phyloP scores from a whole-genome alignment of 2,797 vertebrate genomes.

The Rallus crepitans region DNA sequence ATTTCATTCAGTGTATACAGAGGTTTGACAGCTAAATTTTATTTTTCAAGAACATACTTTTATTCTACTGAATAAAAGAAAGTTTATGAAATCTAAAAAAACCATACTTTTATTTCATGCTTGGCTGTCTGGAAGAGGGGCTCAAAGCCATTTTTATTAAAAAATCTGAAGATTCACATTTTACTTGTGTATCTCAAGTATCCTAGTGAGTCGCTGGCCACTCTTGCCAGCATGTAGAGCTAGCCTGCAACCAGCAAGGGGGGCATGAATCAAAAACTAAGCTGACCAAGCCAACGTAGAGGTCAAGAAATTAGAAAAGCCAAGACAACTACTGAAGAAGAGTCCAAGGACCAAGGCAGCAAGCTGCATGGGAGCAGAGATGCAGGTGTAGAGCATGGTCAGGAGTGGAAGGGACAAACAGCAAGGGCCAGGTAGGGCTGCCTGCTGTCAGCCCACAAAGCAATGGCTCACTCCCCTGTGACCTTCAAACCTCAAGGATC shows the following conservation, averaged over 20 bases:
- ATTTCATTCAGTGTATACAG: neutral
- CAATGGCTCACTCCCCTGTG: neutral
- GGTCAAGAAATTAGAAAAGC: neutral
- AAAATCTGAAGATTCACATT: neutral
- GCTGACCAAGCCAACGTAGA: neutral
- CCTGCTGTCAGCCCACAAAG: neutral
- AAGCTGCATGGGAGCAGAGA: neutral
- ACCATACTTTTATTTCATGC: neutral
- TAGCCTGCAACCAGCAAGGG: neutral
- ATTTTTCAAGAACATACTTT: neutral
- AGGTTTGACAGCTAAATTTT: neutral
- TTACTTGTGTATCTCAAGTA: neutral
- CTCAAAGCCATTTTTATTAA: neutral
- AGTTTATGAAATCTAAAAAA: rapidly evolving
- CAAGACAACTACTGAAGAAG: neutral
- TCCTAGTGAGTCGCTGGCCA: neutral
- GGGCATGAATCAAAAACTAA: neutral
- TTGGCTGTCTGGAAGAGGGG: neutral
- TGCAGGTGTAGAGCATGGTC: neutral
- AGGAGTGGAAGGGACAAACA: rapidly evolving
- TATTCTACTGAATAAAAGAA: neutral
- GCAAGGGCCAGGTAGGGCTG: neutral
- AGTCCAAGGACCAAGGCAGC: neutral
- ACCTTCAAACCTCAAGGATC: neutral
- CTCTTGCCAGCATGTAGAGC: neutral